phyloP scores from a whole-genome alignment of 2,888 invertebrate species.

The Eilema caniola region DNA sequence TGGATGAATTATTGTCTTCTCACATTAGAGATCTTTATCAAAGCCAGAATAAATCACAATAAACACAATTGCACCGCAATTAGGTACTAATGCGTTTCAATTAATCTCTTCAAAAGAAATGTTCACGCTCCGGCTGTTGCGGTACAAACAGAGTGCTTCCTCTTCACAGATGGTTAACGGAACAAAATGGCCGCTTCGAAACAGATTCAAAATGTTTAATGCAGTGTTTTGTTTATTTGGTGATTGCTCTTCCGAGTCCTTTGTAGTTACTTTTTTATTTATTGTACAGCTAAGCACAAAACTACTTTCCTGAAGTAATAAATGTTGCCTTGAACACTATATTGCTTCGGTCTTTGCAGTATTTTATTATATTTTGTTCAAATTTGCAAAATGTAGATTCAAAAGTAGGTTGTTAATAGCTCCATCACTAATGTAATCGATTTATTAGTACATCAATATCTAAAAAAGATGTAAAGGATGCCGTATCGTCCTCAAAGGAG shows the following conservation, averaged over 20 bases:
- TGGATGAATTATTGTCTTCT: neutral
- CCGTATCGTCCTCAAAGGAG: too few relatives aligned
- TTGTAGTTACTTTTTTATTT: constrained; percentile 7
- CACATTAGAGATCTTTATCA: neutral
- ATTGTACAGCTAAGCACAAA: neutral
- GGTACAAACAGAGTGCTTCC: constrained; percentile 43
- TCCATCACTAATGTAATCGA: too few relatives aligned
- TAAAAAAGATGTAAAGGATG: too few relatives aligned
- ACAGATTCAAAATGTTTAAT: constrained; percentile 40
- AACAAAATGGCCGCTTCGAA: constrained; percentile 47
- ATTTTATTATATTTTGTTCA: too few relatives aligned
- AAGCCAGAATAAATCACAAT: neutral
- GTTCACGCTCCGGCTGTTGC: constrained; percentile 46
- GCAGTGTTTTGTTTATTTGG: constrained; percentile 27
- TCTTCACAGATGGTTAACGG: constrained; percentile 56
- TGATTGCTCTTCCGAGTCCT: constrained; percentile 17
- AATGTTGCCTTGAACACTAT: too few relatives aligned
- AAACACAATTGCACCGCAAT: constrained; percentile 18
- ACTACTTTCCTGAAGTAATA: neutral
- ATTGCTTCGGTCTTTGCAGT: too few relatives aligned
- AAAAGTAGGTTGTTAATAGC: too few relatives aligned
- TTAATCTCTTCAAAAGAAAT: constrained; percentile 49
- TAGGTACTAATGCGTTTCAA: constrained; percentile 45
- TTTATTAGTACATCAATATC: too few relatives aligned
- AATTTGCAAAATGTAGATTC: too few relatives aligned